Conservation (phyloP, 2,113 vertebrate species). For the Helogale parvula region DNA sequence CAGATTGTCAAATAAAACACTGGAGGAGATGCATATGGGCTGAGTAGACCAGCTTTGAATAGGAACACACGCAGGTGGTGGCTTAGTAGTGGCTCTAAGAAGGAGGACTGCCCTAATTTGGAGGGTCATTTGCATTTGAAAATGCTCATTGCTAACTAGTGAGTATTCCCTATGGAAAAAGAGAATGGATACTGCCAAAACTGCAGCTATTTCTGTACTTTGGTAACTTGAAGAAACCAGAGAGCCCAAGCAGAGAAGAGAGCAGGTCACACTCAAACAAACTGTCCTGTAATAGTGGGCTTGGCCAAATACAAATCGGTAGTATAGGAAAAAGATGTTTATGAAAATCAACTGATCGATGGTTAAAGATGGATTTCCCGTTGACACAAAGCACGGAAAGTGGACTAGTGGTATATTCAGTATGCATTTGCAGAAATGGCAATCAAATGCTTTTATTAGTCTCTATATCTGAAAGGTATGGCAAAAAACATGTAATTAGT, state of each 20-base stretch:
- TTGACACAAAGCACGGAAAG: slow-evolving; percentile 55
- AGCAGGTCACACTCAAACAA: slow-evolving; percentile 80
- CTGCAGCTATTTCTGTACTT: slow-evolving; percentile 83
- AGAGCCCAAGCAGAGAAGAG: slow-evolving; percentile 81
- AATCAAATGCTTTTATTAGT: slow-evolving; percentile 53
- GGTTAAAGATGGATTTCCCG: slow-evolving; percentile 76
- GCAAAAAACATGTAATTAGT: slow-evolving; percentile 44
- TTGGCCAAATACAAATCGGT: slow-evolving; percentile 83
- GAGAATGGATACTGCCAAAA: slow-evolving; percentile 82
- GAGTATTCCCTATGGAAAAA: slow-evolving; percentile 83
- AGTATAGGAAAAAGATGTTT: slow-evolving; percentile 73
- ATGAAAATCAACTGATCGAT: slow-evolving; percentile 69
- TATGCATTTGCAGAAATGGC: slow-evolving; percentile 57
- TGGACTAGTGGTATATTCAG: slow-evolving; percentile 62
- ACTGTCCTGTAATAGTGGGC: slow-evolving; percentile 76
- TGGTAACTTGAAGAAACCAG: slow-evolving; percentile 83
- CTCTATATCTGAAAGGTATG: slow-evolving; percentile 35
- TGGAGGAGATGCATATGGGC: slow-evolving; percentile 88
- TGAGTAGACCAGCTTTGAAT: slow-evolving; percentile 86
- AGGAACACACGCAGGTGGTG: slow-evolving; percentile 86
- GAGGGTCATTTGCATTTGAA: slow-evolving; percentile 88
- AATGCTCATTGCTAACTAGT: slow-evolving; percentile 82
- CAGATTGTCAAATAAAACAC: slow-evolving; percentile 90
- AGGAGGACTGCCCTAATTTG: slow-evolving; percentile 88
- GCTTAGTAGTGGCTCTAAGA: slow-evolving; percentile 84